phyloP scores from a whole-genome alignment of 2,888 invertebrate genomes.

The Cheilosia pagana region DNA sequence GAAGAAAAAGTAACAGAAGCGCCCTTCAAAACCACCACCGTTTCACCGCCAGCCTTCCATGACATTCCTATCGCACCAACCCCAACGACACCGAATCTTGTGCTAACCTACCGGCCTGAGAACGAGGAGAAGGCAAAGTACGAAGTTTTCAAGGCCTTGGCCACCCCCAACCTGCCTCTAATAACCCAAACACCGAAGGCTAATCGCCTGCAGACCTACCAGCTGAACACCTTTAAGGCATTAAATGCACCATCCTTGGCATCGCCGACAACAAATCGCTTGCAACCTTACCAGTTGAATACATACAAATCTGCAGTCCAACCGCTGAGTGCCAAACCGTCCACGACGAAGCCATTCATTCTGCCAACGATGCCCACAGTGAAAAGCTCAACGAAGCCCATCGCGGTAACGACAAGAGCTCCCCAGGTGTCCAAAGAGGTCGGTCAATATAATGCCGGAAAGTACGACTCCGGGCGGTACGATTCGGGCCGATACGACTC shows the following conservation, averaged over 20 bases:
- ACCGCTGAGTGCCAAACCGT: background rate
- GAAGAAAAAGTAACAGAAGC: background rate
- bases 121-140: conserved; percentile 53
- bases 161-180: background rate
- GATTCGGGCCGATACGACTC: conserved; percentile 37
- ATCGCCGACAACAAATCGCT: conserved; percentile 4
- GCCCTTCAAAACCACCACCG: conserved; percentile 8
- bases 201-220: conserved; percentile 53
- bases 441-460: conserved; percentile 21
- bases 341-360: background rate
- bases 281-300: conserved; percentile 32
- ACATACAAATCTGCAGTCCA: background rate
- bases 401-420: conserved; percentile 1
- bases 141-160: conserved; percentile 37
- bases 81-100: conserved; percentile 10
- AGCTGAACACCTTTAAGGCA: conserved; percentile 35
- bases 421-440: background rate
- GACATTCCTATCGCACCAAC: conserved; percentile 53
- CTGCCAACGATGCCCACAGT: background rate
- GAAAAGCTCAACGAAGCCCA: background rate
- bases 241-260: conserved; percentile 4
- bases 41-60: conserved; percentile 43
- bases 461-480: conserved; percentile 35
- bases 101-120: conserved; percentile 15
- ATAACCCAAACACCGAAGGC: conserved; percentile 32